Evolutionary conservation across 1,140 invertebrate genomes (phyloP), one percentile per base, ranked within the genome.

Genomic region (Drosophila virilis): DNA sequence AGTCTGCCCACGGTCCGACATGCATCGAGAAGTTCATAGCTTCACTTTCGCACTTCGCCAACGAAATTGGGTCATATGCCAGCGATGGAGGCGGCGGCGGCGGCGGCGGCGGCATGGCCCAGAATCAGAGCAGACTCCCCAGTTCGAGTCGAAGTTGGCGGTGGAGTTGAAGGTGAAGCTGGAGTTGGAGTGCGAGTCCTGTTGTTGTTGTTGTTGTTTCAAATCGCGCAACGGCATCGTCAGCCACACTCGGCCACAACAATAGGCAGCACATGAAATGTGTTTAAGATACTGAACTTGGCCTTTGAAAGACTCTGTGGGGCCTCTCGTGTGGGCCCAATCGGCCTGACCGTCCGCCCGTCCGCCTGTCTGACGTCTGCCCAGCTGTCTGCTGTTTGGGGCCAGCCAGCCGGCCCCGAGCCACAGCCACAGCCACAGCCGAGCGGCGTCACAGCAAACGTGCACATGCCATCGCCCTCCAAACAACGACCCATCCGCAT

Each of bases 211-310:
- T 48, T 76, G 48, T 51, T 60, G 46, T 65, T 68, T 66, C 48
- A 69, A 74, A 67, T 72, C 73, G 76, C 76, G 76, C 35, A 35
- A 50, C 52, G 52, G 37, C 67, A 62, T 37, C 68, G 50, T 37
- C 46, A 57, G 42, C 37, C 43, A 54, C 51, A 45, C 38, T 65
- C 69, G 55, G 67, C 64, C 75, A 80, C 82, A 85, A 85, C 74
- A 88, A 83, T 83, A 79, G 83, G 77, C 66, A 50, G 35, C 64
- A 62, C 74, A 67, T 77, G 84, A 81, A 83, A 74, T 88, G 84
- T 83, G 69, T 86, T 88, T 58, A 88, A 89, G 84, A 88, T 89
- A 89, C 84, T 89, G 84, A 88, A 88, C 84, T 88, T 88, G 84
- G 84, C 84, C 84, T 88, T 88, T 78, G 73, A 70, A 73, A 80